A percentile compares a stretch with the other conserved stretches of the same genome.
These are phyloP conservation scores for Didymodactylos carnosus DNA, from an alignment of 2,888 invertebrate genomes.

Conservation along the genomic window DNA sequence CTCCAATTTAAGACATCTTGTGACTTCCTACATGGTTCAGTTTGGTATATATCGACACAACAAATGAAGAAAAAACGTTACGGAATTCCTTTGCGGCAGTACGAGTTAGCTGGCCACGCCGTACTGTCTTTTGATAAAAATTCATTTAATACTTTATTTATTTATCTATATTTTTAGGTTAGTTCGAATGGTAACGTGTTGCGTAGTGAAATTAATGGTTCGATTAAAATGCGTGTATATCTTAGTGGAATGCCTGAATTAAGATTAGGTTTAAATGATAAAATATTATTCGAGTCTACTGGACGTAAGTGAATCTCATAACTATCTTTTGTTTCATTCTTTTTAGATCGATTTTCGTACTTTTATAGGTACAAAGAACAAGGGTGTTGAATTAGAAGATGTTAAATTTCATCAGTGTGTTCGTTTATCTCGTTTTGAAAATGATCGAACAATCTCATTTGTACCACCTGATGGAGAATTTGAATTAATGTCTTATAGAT, in stretches of 20 bases:
- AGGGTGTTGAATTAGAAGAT: constrained; percentile 90
- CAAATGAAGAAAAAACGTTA: no score
- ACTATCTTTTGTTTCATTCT: no score
- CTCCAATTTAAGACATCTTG: no score
- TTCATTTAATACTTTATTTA: not conserved
- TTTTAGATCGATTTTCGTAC: not conserved
- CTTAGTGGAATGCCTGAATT: constrained; percentile 94
- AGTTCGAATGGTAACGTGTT: constrained; percentile 84
- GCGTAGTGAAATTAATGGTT: constrained; percentile 88
- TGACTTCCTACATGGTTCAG: no score
- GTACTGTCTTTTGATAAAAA: no score
- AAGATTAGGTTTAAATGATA: constrained; percentile 82
- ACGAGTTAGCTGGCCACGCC: no score
- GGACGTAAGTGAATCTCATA: constrained; percentile 44
- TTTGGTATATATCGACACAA: no score
- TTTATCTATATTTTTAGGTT: constrained; percentile 14
- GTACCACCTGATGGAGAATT: constrained; percentile 98
- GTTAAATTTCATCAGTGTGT: constrained; percentile 98
- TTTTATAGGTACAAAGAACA: constrained; percentile 60
- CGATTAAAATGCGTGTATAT: constrained; percentile 94
- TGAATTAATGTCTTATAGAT: constrained; percentile 87
- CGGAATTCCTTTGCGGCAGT: no score
- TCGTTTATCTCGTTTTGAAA: constrained; percentile 79
- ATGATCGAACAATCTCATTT: constrained; percentile 89
- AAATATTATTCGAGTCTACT: constrained; percentile 84